These are phyloP conservation scores for Zelostemma sp. DNA, from an alignment of 1,140 invertebrate species.

Conservation along the genomic window DNA sequence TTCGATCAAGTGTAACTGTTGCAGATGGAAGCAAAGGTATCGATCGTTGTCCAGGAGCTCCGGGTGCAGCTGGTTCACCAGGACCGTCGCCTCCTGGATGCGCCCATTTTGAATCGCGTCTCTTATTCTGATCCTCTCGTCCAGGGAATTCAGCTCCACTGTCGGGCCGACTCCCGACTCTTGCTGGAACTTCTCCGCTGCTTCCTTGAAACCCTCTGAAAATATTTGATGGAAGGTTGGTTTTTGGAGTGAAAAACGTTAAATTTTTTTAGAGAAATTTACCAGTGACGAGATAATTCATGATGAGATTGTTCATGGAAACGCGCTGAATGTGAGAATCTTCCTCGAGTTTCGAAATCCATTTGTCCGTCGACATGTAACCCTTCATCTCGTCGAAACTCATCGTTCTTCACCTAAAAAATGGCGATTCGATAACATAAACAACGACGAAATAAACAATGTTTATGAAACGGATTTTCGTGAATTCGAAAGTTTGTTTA, in stretches of 20 bases:
- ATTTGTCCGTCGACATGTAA: conserved; percentile 63
- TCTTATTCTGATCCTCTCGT: conserved; percentile 94
- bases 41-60: conserved; percentile 95
- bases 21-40: conserved; percentile 96
- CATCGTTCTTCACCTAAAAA: conserved; percentile 45
- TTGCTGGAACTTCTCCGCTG: conserved; percentile 95
- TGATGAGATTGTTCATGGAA: conserved; percentile 97
- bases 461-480: neutral
- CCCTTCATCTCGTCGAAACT: conserved; percentile 65
- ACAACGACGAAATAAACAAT: neutral
- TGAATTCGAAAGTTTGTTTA: neutral
- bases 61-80: conserved; percentile 95
- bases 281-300: conserved; percentile 99
- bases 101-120: conserved; percentile 94
- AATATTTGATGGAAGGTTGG: conserved; percentile 23
- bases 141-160: conserved; percentile 89
- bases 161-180: conserved; percentile 92
- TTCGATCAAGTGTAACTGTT: conserved; percentile 96
- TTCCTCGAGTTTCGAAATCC: conserved; percentile 71
- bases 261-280: conserved; percentile 36
- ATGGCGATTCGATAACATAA: neutral
- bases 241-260: neutral
- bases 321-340: conserved; percentile 86
- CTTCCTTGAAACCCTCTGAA: conserved; percentile 97
- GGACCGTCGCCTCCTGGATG: conserved; percentile 92